Conservation (phyloP, 1,140 invertebrate genomes). For the Bombus fervidus region DNA sequence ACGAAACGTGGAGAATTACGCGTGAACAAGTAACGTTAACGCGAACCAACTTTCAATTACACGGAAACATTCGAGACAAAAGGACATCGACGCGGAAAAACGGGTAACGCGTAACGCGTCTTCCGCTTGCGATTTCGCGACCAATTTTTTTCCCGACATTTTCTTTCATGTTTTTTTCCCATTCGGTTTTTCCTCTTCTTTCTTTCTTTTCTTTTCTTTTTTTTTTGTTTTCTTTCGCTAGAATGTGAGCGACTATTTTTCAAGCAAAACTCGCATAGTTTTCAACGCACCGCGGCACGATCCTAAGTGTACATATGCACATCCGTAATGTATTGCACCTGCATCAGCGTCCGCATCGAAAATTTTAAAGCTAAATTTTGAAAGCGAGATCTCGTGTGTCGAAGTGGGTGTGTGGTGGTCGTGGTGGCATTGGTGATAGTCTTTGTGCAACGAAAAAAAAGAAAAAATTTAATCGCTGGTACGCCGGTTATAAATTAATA, state of each 20-base stretch:
- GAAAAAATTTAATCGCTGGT: background rate
- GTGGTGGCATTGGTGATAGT: background rate
- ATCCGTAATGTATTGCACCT: conserved; percentile 69
- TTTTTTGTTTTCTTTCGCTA: background rate
- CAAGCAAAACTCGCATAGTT: conserved; percentile 28
- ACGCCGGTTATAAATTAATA: conserved; percentile 40
- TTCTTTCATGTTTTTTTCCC: background rate
- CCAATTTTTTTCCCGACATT: background rate
- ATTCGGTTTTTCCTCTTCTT: background rate
- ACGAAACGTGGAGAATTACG: conserved; percentile 11
- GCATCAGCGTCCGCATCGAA: conserved; percentile 56
- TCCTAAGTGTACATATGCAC: conserved; percentile 62
- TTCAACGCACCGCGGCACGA: conserved; percentile 62
- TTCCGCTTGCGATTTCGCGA: conserved; percentile 16
- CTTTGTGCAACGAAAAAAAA: background rate
- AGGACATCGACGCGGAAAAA: conserved; percentile 19
- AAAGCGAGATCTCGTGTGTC: conserved; percentile 59
- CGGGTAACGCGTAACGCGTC: conserved; percentile 6
- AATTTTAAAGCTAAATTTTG: conserved; percentile 70
- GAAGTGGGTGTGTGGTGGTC: background rate
- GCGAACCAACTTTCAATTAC: conserved; percentile 15
- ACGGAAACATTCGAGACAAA: conserved; percentile 10
- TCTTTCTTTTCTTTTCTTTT: background rate
- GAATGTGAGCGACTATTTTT: background rate
- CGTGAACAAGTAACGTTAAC: conserved; percentile 9